Conservation (phyloP, 2,888 invertebrate species). For the Harpalus rubripes region DNA sequence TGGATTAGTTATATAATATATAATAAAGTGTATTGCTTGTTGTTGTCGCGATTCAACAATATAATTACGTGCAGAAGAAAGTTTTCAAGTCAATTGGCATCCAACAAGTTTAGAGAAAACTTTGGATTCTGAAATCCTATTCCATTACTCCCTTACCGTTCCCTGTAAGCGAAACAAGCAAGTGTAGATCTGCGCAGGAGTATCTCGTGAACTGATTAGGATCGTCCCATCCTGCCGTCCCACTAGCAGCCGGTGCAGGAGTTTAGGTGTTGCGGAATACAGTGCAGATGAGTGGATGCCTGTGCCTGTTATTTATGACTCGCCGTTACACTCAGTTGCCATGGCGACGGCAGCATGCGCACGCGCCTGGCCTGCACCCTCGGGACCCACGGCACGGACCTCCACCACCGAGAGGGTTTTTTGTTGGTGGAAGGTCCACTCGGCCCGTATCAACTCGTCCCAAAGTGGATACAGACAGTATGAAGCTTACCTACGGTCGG, state of each 20-base stretch:
- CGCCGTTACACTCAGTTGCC: constrained; percentile 61
- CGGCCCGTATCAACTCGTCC: not conserved
- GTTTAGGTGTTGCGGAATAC: constrained; percentile 60
- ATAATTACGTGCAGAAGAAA: constrained; percentile 4
- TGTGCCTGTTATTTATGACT: constrained; percentile 66
- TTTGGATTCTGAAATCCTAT: constrained; percentile 24
- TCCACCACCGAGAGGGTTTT: not conserved
- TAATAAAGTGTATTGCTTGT: not conserved
- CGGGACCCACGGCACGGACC: constrained; percentile 9
- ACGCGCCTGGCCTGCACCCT: constrained; percentile 22
- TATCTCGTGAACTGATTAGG: constrained; percentile 63
- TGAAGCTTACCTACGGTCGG: no score
- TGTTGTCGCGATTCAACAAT: not conserved
- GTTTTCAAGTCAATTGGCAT: constrained; percentile 17
- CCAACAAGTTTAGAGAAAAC: constrained; percentile 18
- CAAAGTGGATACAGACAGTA: not conserved
- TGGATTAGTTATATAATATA: no score
- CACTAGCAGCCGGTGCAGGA: constrained; percentile 41
- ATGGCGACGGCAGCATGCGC: constrained; percentile 38
- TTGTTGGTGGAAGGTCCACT: not conserved
- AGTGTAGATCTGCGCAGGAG: constrained; percentile 16
- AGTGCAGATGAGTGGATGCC: constrained; percentile 65
- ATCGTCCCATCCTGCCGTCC: constrained; percentile 22
- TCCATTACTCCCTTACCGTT: not conserved
- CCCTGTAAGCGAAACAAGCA: constrained; percentile 29